phyloP scores from a whole-genome alignment of 37 sponge, comb jelly and placozoan genomes.

The Beroe ovata region DNA sequence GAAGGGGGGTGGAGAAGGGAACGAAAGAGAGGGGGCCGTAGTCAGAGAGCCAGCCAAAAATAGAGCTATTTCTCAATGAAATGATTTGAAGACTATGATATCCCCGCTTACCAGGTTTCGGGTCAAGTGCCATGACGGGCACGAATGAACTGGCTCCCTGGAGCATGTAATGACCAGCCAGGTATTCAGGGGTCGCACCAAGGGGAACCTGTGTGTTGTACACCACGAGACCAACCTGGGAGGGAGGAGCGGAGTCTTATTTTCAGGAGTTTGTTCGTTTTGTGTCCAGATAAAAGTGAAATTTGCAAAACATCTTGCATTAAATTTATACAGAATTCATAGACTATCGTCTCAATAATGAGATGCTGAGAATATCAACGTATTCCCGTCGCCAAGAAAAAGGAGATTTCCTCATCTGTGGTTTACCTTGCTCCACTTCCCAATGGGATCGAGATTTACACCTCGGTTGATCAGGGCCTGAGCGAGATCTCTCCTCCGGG shows the following conservation, averaged over 20 bases:
- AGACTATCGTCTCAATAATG: too few species aligned
- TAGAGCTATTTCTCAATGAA: background rate
- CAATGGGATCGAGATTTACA: slow-evolving; percentile 97
- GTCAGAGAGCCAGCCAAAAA: background rate
- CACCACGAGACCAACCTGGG: slow-evolving; percentile 94
- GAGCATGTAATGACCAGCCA: slow-evolving; percentile 96
- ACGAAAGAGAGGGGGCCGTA: background rate
- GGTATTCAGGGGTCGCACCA: slow-evolving; percentile 98
- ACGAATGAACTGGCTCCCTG: slow-evolving; percentile 97
- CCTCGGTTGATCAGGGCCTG: slow-evolving; percentile 92
- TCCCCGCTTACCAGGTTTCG: slow-evolving; percentile 64
- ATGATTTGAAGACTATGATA: background rate
- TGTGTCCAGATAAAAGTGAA: too few species aligned
- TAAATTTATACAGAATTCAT: too few species aligned
- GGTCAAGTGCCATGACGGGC: slow-evolving; percentile 96
- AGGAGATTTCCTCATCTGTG: too few species aligned
- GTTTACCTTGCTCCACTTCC: slow-evolving; percentile 79
- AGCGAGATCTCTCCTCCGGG: slow-evolving; percentile 90
- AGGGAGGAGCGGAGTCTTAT: too few species aligned
- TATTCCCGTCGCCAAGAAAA: too few species aligned
- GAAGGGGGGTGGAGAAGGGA: too few species aligned
- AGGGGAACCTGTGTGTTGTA: slow-evolving; percentile 94
- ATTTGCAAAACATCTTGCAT: too few species aligned
- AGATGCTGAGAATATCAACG: too few species aligned
- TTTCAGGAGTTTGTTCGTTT: too few species aligned